Percentiles rank a stretch among this genome's conserved stretches.
phyloP scores from a whole-genome alignment of 2,888 invertebrate genomes.

The Helicoverpa assulta region DNA sequence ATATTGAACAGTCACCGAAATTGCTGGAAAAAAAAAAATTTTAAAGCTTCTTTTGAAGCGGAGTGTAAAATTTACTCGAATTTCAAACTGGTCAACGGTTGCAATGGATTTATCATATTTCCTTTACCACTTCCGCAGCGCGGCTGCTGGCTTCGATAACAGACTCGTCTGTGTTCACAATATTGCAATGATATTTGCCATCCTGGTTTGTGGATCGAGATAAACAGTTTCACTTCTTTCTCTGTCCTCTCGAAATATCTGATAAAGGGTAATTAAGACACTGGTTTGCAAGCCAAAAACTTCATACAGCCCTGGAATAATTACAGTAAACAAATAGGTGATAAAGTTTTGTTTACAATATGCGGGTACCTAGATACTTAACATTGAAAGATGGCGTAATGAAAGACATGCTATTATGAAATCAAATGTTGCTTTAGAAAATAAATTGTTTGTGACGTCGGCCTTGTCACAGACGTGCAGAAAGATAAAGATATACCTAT shows the following conservation, averaged over 20 bases:
- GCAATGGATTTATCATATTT: conserved; percentile 84
- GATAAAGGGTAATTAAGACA: not conserved
- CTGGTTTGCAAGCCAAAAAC: not conserved
- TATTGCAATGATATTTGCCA: conserved; percentile 52
- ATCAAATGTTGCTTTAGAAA: conserved; percentile 37
- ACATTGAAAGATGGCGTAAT: conserved; percentile 15
- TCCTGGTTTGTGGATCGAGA: conserved; percentile 15
- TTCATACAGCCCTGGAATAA: not conserved
- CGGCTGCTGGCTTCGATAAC: conserved; percentile 79
- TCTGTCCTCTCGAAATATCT: not conserved
- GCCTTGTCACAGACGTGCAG: conserved; percentile 77
- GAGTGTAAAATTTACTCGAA: conserved; percentile 57
- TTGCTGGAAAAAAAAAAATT: conserved; percentile 4
- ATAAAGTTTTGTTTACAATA: not conserved
- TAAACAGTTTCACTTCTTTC: not conserved
- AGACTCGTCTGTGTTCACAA: conserved; percentile 66
- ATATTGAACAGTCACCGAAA: not conserved
- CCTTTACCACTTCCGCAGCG: conserved; percentile 83
- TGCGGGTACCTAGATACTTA: conserved; percentile 23
- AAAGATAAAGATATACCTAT: conserved; percentile 82
- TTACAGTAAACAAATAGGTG: not conserved
- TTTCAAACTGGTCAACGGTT: conserved; percentile 74
- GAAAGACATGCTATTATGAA: conserved; percentile 24
- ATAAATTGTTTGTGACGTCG: conserved; percentile 67
- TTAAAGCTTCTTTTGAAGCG: conserved; percentile 41